Evolutionary conservation across 1,140 invertebrate genomes (phyloP), one percentile per base, ranked within the genome.

Genomic region (Lucilia cuprina): DNA sequence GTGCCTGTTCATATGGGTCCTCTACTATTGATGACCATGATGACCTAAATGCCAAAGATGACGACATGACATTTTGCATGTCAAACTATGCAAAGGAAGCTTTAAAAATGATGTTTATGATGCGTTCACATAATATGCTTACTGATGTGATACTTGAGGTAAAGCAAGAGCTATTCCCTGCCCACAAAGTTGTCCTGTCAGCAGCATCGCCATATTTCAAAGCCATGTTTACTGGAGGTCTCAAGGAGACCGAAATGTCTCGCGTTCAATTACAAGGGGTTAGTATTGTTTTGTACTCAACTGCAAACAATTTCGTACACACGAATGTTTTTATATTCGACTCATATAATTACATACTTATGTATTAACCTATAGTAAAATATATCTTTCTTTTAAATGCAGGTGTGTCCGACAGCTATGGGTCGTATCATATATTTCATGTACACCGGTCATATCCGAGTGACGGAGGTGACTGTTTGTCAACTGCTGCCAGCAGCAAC

Each of bases 181-280:
- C 96, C 4, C 98, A 99, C 90, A 96, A 97, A 92, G 95, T 98
- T 17, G 95, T 99, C 35, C 92, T 99, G 70, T 97, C 98, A 5
- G 96, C 97, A 1, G 96, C 96, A 83, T 98, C 97, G 92, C 97
- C 97, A 3, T 99, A 98, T 91, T 99, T 99, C 89, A 97, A 98
- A 94, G 97, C 97, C 65, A 98, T 98, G 97, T 98, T 98, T 89
- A 97, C 96, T 2, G 95, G 96, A 82, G 96, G 96, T 1, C 93
- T 98, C 85, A 95, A 96, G 87, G 97, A 98, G 91, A 94, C 95
- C 86, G 96, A 96, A 87, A 97, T 97, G 96, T 94, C 94, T 0
- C 93, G 94, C 5, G 95, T 98, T 9, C 95, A 95, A 85, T 92
- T 98, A 35, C 96, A 98, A 88, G 96, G 96, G 74, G 96, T 98